Evolutionary conservation across 2,888 invertebrate species (phyloP), one percentile per base, ranked within the genome.

Genomic region (Teleogryllus oceanicus): DNA sequence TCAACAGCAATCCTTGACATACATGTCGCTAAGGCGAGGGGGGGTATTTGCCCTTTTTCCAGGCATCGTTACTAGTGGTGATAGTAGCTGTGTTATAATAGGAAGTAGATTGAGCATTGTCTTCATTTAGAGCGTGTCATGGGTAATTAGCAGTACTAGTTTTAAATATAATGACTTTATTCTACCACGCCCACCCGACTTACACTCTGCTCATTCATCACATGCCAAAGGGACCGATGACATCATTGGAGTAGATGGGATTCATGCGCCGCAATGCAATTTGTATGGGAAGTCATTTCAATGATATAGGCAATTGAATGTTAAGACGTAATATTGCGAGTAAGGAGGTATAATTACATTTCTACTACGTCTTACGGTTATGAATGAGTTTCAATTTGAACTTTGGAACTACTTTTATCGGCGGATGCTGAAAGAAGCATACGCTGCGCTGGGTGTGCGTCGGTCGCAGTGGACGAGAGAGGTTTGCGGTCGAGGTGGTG

Each of bases 1-100:
- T 62, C 62, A 62, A 62, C 62, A 62, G 62, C n/a, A 62, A 62
- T 62, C 62, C 62, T 62, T 62, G 62, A 62, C 62, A 62, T 62
- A 62, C 62, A 62, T 62, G 62, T 37, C 37, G 37, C 37, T 37
- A 5, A 37, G 37, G 37, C 37, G 37, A 8, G 37, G 37, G 37
- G 37, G 37, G 37, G 37, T 37, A 37, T 37, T 37, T 62, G 62
- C 62, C 62, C 13, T 62, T 62, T 18, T 18, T n/a, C 3, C 0
- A n/a, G 62, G 16, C 62, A n/a, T 62, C 16, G 13, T 13, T 13
- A 62, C 16, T 62, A 12, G 13, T 5, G n/a, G 16, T 62, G 16
- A 13, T 18, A 11, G 13, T 62, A 62, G 62, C 13, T 16, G 13
- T 4, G 16, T 62, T 37, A 37, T 37, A 37, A 37, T 37, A 5